Conservation (phyloP, 2,797 vertebrate genomes). For the Geotrypetes seraphini region DNA sequence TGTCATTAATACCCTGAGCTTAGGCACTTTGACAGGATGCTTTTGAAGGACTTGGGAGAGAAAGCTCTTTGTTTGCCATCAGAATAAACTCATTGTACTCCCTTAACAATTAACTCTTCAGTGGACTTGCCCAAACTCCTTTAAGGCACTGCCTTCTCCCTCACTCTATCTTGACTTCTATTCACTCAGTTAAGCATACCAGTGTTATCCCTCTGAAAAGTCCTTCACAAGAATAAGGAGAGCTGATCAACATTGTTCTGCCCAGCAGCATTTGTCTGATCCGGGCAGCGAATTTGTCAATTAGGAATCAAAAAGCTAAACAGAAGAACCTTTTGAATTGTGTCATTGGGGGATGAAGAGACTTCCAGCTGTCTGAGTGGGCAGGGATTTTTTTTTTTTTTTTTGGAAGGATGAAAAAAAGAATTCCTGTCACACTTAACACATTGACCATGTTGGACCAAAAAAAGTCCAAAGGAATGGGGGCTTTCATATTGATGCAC, state of each 20-base stretch:
- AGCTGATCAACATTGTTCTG: constrained; percentile 62
- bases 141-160: constrained; percentile 37
- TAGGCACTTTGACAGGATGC: constrained; percentile 42
- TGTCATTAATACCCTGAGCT: constrained; percentile 38
- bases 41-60: constrained; percentile 59
- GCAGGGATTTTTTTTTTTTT: constrained; percentile 57
- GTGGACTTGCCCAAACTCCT: constrained; percentile 52
- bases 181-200: constrained; percentile 51
- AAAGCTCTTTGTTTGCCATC: constrained; percentile 58
- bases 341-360: constrained; percentile 56
- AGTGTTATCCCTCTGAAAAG: constrained; percentile 52
- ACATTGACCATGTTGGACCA: constrained; percentile 25
- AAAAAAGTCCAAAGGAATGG: constrained; percentile 23
- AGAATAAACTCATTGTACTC: constrained; percentile 72
- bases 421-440: constrained; percentile 51
- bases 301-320: constrained; percentile 73
- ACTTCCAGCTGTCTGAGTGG: constrained; percentile 59
- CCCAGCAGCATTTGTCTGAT: constrained; percentile 49
- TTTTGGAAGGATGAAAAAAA: constrained; percentile 33
- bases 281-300: constrained; percentile 57
- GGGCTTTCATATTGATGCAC: constrained; percentile 41
- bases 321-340: constrained; percentile 62
- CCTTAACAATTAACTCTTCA: constrained; percentile 68
- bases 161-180: constrained; percentile 47
- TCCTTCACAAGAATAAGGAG: constrained; percentile 52